These are phyloP conservation scores for Drosophila infuscata DNA, from an alignment of 2,888 invertebrate species.

Conservation along the genomic window DNA sequence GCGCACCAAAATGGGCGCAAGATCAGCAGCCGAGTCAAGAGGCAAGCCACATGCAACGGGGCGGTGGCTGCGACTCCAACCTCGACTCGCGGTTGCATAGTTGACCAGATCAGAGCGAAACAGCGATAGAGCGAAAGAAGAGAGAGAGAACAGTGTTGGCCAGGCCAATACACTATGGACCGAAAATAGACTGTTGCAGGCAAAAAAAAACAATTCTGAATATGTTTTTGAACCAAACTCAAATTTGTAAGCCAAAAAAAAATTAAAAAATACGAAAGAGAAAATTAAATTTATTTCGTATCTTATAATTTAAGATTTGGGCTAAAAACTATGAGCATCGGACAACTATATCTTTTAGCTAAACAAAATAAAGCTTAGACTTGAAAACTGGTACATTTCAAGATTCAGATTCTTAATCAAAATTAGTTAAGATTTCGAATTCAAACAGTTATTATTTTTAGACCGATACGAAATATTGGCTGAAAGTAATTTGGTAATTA, in stretches of 20 bases:
- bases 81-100: conserved; percentile 62
- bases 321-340: not conserved
- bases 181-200: too few relatives aligned
- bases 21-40: conserved; percentile 61
- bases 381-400: not conserved
- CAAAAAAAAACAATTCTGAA: not conserved
- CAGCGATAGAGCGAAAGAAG: conserved; percentile 4
- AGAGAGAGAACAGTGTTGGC: conserved; percentile 8
- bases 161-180: conserved; percentile 12
- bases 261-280: too few relatives aligned
- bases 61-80: conserved; percentile 33
- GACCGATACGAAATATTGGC: not conserved
- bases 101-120: conserved; percentile 64
- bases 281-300: not conserved
- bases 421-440: not conserved
- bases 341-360: not conserved
- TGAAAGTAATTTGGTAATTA: not conserved
- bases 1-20: conserved; percentile 69
- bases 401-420: too few relatives aligned
- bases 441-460: not conserved
- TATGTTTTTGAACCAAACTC: too few relatives aligned
- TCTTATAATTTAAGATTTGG: too few relatives aligned
- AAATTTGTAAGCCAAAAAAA: too few relatives aligned
- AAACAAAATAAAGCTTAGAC: not conserved
- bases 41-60: conserved; percentile 35